Conservation (phyloP, 2,888 invertebrate genomes). For the Beris chalybata region DNA sequence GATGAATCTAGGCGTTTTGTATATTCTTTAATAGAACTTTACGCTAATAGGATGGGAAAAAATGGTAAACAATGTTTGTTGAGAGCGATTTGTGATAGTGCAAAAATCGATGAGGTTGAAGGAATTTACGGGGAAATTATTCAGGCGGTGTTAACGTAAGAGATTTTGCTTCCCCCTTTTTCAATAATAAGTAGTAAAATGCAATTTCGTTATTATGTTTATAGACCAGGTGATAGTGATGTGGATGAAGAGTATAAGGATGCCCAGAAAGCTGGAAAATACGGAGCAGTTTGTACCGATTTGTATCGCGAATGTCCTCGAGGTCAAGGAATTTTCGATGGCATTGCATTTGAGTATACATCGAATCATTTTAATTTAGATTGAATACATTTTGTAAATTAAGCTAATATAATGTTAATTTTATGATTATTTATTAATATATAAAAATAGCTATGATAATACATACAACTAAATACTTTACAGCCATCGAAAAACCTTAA, state of each 20-base stretch:
- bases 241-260: constrained; percentile 62
- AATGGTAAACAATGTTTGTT: constrained; percentile 34
- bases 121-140: constrained; percentile 32
- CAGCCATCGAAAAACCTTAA: no score
- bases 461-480: no score
- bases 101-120: constrained; percentile 21
- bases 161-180: neutral
- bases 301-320: constrained; percentile 66
- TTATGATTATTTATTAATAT: neutral
- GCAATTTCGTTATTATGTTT: constrained; percentile 8
- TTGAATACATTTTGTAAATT: constrained; percentile 79
- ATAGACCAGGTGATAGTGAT: constrained; percentile 50
- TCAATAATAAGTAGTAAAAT: neutral
- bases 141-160: constrained; percentile 24
- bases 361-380: constrained; percentile 85
- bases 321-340: constrained; percentile 64
- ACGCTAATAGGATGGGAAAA: constrained; percentile 28
- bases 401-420: constrained; percentile 49
- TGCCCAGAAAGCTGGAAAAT: constrained; percentile 66
- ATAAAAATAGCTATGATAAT: no score
- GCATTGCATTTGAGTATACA: constrained; percentile 77
- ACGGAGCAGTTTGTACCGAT: constrained; percentile 65
- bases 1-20: constrained; percentile 33
- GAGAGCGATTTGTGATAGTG: constrained; percentile 36
- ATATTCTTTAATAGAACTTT: constrained; percentile 31